Base-by-base conservation (phyloP, 2,888 invertebrate species). In the Melieria picta region DNA sequence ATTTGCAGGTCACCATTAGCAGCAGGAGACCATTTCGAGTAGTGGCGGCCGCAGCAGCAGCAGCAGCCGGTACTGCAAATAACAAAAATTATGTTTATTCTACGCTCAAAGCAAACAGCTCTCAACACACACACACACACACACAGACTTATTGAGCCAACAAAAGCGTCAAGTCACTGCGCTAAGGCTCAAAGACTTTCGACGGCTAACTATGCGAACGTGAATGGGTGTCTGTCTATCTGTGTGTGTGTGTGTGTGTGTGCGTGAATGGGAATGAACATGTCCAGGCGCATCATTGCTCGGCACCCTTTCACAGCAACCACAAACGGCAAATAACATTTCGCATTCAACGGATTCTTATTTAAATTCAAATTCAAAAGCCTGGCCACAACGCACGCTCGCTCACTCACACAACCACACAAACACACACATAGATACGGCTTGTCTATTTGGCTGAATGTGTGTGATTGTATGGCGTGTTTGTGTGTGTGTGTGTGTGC, bases 11-110 rank as follows among this genome's bases (percentile, higher is more conserved):
- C 30, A 30, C 30, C 30, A 30, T 30, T 30, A 30, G 30, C 30
- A 30, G 30, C 30, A 30, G 30, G 30, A 30, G 30, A 30, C 30
- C 30, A 3, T 30, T 30, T 30, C 30, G 30, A 30, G 30, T 30
- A 30, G 30, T 30, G 30, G 30, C 30, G 30, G 30, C 30, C 30
- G 3, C 30, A 30, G 30, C 30, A 30, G 30, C 30, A 30, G 30
- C 30, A 30, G 30, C 30, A 30, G 30, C 30, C 30, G 60, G 62
- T 62, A 61, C 47, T 56, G 47, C 48, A 71, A 65, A 71, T 71
- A 65, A 52, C 52, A 58, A 52, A 71, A 71, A 71, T 65, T 52
- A 71, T 69, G 72, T 61, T 58, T 58, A 55, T 64, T 58, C 63
- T 58, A n/a, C 67, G 68, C 64, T 52, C 57, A 67, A 45, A 62